These are phyloP conservation scores for Syritta pipiens DNA, from an alignment of 2,888 invertebrate species.

Conservation along the genomic window DNA sequence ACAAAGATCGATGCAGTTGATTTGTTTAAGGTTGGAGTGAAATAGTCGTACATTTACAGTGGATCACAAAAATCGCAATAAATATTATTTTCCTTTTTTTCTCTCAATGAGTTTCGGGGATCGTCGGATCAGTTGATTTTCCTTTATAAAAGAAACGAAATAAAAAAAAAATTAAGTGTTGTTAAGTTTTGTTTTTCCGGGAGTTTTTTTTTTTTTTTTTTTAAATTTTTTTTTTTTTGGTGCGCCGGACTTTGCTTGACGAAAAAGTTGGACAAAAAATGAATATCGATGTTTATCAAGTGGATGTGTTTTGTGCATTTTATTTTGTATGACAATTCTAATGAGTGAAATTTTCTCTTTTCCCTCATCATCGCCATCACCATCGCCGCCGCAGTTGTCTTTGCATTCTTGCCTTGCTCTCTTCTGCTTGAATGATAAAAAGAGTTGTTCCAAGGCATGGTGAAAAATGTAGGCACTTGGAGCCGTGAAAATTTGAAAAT, in stretches of 20 bases:
- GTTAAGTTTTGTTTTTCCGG: conserved; percentile 55
- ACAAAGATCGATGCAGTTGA: conserved; percentile 60
- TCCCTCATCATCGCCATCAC: conserved; percentile 57
- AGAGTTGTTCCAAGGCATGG: conserved; percentile 29
- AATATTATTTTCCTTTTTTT: conserved; percentile 69
- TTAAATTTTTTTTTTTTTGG: background rate
- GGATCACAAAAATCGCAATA: conserved; percentile 65
- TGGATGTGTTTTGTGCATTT: conserved; percentile 44
- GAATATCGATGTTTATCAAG: conserved; percentile 28
- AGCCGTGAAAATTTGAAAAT: conserved; percentile 11
- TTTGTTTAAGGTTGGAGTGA: conserved; percentile 52
- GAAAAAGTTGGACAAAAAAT: background rate
- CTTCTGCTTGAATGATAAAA: conserved; percentile 51
- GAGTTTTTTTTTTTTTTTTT: background rate
- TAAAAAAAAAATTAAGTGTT: conserved; percentile 48
- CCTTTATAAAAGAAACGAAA: conserved; percentile 47
- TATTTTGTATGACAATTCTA: conserved; percentile 51
- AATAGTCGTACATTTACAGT: conserved; percentile 41
- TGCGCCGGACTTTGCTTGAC: too few species aligned
- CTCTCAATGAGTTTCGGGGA: conserved; percentile 63
- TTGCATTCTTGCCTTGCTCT: conserved; percentile 55
- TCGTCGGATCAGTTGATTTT: conserved; percentile 67
- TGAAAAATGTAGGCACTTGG: conserved; percentile 17
- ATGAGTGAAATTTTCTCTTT: conserved; percentile 65
- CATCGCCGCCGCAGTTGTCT: conserved; percentile 49